Percentiles rank a stretch among this genome's conserved stretches.
Conservation (phyloP, 2,888 invertebrate species). For the Lypha dubia region DNA sequence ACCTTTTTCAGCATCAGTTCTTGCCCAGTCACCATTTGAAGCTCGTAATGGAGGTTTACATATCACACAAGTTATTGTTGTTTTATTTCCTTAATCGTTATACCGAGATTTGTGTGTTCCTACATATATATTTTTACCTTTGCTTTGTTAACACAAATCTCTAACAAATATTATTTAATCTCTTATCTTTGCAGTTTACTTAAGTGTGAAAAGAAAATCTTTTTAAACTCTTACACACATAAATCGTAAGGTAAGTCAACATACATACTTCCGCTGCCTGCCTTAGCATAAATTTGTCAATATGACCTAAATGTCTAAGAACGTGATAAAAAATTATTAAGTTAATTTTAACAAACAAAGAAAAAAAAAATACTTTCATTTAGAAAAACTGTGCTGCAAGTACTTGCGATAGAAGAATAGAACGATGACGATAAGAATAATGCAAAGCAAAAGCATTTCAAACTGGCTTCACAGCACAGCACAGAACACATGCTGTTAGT, state of each 20-base stretch:
- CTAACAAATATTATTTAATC: slow-evolving; percentile 16
- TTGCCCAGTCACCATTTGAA: too few species aligned
- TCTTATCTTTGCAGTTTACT: slow-evolving; percentile 59
- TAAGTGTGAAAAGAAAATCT: slow-evolving; percentile 34
- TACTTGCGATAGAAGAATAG: neutral
- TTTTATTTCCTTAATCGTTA: too few species aligned
- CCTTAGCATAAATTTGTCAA: slow-evolving; percentile 1
- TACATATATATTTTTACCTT: neutral
- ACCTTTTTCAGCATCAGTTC: too few species aligned
- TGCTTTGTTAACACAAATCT: slow-evolving; percentile 1
- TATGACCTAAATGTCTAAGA: slow-evolving; percentile 53
- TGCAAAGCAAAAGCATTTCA: slow-evolving; percentile 7
- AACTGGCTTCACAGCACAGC: slow-evolving; percentile 10
- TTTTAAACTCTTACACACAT: slow-evolving; percentile 22
- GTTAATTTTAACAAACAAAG: slow-evolving; percentile 31
- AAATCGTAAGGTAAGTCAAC: slow-evolving; percentile 60
- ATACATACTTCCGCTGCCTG: neutral
- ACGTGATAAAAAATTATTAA: slow-evolving; percentile 61
- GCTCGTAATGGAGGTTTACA: too few species aligned
- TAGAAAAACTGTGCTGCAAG: neutral
- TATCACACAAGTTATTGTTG: too few species aligned
- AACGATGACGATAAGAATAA: neutral
- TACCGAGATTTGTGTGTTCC: too few species aligned
- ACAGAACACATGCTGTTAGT: slow-evolving; percentile 43
- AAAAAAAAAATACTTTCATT: slow-evolving; percentile 11